phyloP scores from a whole-genome alignment of 1,140 invertebrate genomes.

The Hyposmocoma kahamanoa region DNA sequence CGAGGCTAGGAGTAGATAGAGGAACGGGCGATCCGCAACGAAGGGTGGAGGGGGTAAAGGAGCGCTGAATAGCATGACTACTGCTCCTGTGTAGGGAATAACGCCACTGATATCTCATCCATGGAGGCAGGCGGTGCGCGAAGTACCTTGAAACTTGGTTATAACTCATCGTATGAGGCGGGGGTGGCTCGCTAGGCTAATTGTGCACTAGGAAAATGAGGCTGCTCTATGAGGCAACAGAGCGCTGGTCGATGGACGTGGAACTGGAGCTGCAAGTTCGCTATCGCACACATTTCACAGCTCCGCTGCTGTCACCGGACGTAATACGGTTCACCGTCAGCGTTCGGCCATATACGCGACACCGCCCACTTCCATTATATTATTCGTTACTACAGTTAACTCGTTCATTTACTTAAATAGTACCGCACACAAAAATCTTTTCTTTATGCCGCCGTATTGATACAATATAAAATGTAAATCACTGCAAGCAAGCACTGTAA shows the following conservation, averaged over 20 bases:
- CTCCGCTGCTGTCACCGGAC: slow-evolving; percentile 25
- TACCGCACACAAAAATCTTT: too few relatives aligned
- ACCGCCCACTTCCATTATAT: slow-evolving; percentile 11
- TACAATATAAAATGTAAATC: too few relatives aligned
- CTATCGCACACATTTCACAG: slow-evolving; percentile 31
- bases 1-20: slow-evolving; percentile 7
- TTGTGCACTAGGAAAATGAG: slow-evolving; percentile 16
- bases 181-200: slow-evolving; percentile 13
- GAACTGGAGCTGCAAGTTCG: slow-evolving; percentile 20
- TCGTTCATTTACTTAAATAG: too few relatives aligned
- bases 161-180: slow-evolving; percentile 28
- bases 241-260: slow-evolving; percentile 39
- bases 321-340: too few relatives aligned
- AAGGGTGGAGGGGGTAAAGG: background rate
- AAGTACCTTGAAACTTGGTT: slow-evolving; percentile 8
- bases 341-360: slow-evolving; percentile 11
- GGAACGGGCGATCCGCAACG: slow-evolving; percentile 9
- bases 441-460: too few relatives aligned
- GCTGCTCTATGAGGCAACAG: slow-evolving; percentile 28
- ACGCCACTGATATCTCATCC: background rate
- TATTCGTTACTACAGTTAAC: too few relatives aligned
- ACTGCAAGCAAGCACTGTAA: too few relatives aligned
- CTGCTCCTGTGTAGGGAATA: slow-evolving; percentile 9
- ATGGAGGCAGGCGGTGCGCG: background rate
- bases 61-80: slow-evolving; percentile 9